phyloP scores from a whole-genome alignment of 2,797 vertebrate genomes.

The Cephalopachus bancanus region DNA sequence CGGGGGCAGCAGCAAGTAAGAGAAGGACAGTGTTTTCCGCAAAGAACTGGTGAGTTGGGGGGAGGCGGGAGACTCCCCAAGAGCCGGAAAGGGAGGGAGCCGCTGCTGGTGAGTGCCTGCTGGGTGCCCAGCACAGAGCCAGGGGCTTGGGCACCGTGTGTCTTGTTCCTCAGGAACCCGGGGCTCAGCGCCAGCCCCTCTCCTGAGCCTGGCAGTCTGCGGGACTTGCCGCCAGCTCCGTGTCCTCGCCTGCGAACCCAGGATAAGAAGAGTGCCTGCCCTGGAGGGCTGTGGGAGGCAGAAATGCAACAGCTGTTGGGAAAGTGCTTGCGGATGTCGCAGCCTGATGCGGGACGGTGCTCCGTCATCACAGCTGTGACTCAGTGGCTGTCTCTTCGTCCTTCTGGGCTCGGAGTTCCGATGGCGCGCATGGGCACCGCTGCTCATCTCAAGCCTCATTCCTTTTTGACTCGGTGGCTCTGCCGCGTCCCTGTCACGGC shows the following conservation, averaged over 20 bases:
- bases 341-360: rapidly evolving
- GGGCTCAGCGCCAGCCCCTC: neutral
- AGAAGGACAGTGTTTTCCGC: neutral
- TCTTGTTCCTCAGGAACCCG: too few species aligned
- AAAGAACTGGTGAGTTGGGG: neutral
- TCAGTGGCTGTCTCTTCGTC: rapidly evolving
- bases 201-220: rapidly evolving
- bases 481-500: neutral
- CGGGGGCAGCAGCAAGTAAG: neutral
- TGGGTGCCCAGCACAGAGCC: rapidly evolving
- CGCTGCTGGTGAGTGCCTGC: neutral
- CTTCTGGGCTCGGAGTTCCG: rapidly evolving
- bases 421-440: neutral
- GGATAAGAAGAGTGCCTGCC: neutral
- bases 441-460: neutral
- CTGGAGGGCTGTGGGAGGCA: rapidly evolving
- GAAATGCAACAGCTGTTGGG: rapidly evolving
- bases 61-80: neutral
- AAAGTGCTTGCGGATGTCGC: neutral
- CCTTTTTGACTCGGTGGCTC: neutral
- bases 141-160: neutral
- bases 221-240: neutral
- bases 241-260: neutral
- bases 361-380: neutral
- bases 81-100: neutral